Conservation (phyloP, 2,113 vertebrate genomes). For the Osmerus eperlanus region DNA sequence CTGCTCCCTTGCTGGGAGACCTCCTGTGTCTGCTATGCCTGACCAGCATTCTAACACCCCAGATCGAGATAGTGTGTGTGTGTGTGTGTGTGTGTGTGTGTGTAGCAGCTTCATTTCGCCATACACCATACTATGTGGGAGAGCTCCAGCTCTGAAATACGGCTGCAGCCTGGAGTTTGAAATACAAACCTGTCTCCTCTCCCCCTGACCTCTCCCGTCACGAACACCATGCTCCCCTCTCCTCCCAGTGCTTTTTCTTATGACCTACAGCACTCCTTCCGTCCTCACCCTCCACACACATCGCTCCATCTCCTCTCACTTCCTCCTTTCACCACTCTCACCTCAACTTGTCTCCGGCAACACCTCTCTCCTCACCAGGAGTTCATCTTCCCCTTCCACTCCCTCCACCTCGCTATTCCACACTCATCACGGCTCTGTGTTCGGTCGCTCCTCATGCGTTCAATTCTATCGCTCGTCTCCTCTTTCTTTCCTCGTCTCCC, state of each 20-base stretch:
- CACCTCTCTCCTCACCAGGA: not conserved
- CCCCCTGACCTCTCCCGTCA: not conserved
- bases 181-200: not conserved
- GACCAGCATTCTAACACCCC: conserved; percentile 1
- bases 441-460: no score
- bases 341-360: not conserved
- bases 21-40: not conserved
- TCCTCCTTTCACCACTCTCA: conserved; percentile 1
- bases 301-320: not conserved
- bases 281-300: not conserved
- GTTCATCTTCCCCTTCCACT: not conserved
- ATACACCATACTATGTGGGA: not conserved
- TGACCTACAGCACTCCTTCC: not conserved
- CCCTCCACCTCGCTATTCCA: not conserved
- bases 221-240: not conserved
- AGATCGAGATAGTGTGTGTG: not conserved
- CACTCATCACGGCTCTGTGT: not conserved
- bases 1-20: not conserved
- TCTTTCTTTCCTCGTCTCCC: not conserved
- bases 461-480: not conserved
- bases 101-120: not conserved
- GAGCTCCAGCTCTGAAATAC: not conserved
- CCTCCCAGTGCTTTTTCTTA: not conserved
- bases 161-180: not conserved
- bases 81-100: no score